phyloP scores from a whole-genome alignment of 2,888 invertebrate species.

The Pachymerium ferrugineum region DNA sequence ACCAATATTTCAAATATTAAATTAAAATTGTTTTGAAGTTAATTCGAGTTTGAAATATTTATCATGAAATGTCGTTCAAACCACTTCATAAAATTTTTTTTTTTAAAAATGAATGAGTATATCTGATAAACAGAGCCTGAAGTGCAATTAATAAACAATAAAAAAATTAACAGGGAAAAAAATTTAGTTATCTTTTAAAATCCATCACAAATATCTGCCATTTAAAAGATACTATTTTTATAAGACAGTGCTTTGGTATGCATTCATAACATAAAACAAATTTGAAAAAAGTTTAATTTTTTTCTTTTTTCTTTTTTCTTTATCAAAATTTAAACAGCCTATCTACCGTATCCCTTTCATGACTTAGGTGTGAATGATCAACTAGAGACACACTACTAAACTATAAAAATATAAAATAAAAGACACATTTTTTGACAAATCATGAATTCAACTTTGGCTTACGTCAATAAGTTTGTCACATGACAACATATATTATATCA shows the following conservation, averaged over 20 bases:
- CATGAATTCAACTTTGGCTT: not conserved
- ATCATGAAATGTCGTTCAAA: too few species aligned
- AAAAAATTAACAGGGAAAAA: too few species aligned
- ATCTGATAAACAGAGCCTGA: too few species aligned
- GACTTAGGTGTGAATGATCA: slow-evolving; percentile 4
- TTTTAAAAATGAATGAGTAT: too few species aligned
- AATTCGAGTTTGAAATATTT: too few species aligned
- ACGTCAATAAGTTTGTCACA: not conserved
- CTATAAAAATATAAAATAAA: not conserved
- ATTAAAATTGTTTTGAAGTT: not conserved
- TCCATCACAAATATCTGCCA: too few species aligned
- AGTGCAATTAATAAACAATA: too few species aligned
- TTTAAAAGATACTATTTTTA: not conserved
- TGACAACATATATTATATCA: slow-evolving; percentile 4
- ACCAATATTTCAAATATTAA: not conserved
- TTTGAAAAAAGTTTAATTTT: not conserved
- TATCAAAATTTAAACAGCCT: not conserved
- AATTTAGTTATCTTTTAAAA: too few species aligned
- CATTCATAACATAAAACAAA: not conserved
- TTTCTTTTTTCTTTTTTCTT: too few species aligned
- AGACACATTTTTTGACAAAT: not conserved
- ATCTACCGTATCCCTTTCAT: not conserved
- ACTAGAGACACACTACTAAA: not conserved
- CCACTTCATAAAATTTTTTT: too few species aligned
- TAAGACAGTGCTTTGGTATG: not conserved